phyloP scores from a whole-genome alignment of 2,113 vertebrate genomes.

The Eonycteris spelaea region DNA sequence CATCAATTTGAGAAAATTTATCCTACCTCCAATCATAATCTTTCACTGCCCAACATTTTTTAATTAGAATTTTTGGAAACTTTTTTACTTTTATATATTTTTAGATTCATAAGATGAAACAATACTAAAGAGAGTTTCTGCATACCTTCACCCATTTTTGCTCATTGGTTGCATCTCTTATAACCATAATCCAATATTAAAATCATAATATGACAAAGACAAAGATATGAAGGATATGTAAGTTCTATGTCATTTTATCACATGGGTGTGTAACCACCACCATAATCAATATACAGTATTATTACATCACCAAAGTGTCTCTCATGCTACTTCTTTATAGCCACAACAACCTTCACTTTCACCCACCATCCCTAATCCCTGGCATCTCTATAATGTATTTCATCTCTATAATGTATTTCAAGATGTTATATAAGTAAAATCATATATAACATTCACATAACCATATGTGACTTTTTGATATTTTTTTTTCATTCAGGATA shows the following conservation, averaged over 20 bases:
- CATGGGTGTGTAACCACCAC: not conserved
- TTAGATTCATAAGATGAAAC: not conserved
- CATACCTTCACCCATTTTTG: not conserved
- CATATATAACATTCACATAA: no score
- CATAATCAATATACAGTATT: not conserved
- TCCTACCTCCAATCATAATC: not conserved
- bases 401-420: not conserved
- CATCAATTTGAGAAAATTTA: not conserved
- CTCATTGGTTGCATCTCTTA: not conserved
- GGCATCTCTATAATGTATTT: not conserved
- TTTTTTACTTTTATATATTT: not conserved
- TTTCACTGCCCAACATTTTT: not conserved
- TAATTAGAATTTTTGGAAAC: not conserved
- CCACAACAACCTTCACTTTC: rapidly evolving
- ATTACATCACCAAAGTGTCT: not conserved
- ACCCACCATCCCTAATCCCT: not conserved
- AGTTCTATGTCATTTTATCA: not conserved
- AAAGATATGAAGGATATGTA: not conserved
- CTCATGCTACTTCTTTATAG: not conserved
- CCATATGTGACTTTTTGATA: not conserved
- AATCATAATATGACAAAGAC: not conserved
- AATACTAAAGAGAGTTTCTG: not conserved
- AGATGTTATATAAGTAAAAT: not conserved
- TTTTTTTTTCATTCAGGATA: not conserved
- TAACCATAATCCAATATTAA: not conserved